These are phyloP conservation scores for Globicephala melas DNA, from an alignment of 2,113 vertebrate species.

Conservation along the genomic window DNA sequence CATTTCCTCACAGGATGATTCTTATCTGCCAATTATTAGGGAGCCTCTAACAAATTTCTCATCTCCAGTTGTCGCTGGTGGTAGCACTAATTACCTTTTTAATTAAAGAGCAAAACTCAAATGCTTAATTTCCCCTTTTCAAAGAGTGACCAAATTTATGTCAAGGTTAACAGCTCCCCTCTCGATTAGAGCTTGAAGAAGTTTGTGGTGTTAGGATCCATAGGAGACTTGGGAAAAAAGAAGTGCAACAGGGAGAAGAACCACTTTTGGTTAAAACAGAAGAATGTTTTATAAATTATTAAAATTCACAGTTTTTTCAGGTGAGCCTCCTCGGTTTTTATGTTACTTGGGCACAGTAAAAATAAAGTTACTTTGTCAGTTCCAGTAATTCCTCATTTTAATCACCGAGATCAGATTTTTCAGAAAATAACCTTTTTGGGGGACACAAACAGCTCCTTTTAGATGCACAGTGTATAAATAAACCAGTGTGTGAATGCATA, in stretches of 20 bases:
- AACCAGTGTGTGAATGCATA: background rate
- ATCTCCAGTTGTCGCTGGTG: background rate
- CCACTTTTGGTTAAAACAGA: background rate
- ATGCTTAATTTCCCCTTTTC: background rate
- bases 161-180: background rate
- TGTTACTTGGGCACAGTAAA: conserved; percentile 12
- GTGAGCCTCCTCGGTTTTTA: background rate
- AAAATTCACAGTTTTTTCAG: conserved; percentile 19
- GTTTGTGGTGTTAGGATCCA: background rate
- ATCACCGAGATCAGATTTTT: conserved; percentile 2
- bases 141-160: conserved; percentile 8
- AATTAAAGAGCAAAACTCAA: background rate
- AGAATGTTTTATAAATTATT: conserved; percentile 33
- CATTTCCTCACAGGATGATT: conserved; percentile 19
- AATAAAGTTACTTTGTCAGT: conserved; percentile 15
- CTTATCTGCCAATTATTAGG: conserved; percentile 5
- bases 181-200: background rate
- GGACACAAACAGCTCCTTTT: background rate
- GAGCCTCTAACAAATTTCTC: conserved; percentile 26
- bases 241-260: background rate
- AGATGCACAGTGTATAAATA: background rate
- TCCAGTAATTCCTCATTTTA: background rate
- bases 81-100: conserved; percentile 19
- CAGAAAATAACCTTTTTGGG: background rate
- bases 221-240: background rate